Evolutionary conservation across 1,140 invertebrate species (phyloP), one percentile per base, ranked within the genome.

Genomic region (Euura lappo): DNA sequence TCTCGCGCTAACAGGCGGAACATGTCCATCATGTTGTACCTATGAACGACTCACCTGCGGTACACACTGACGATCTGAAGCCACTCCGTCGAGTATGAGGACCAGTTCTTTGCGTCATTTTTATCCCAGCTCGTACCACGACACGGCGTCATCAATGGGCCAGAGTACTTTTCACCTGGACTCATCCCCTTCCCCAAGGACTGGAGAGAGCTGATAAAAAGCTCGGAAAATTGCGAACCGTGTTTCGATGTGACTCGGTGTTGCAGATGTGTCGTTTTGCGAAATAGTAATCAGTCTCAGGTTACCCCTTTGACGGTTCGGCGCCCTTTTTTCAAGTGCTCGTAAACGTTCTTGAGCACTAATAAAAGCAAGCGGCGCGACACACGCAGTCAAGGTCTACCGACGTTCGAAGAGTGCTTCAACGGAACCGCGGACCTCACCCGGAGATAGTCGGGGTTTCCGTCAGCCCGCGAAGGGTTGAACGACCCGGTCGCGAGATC

Each of bases 231-330:
- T 28, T 28, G 28, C 28, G 28, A 28, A 28, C 28, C 28, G 28
- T 28, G 1, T 28, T 28, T 28, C 28, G 28, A 28, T 28, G 67
- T 1, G 28, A 4, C 43, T 7, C 42, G 42, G 69, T 45, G n/a
- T 28, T 28, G 1, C 28, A 28, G 28, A 28, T 28, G 28, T 28
- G 51, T 60, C 8, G 45, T 11, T 70, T 70, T 45, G 45, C 69
- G 69, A 70, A 70, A 70, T 70, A 70, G 69, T 70, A 70, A 80
- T 79, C 75, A 79, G 75, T 76, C 74, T 80, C 73, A 66, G 45
- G 72, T 79, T 79, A 76, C 78, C 72, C 71, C 78, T 79, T 79
- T 79, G 78, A 79, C 78, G 78, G 78, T 71, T 73, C 51, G 75
- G 68, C 28, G 76, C 78, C 51, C 0, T 8, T 60, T 60, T 51